Evolutionary conservation across 2,888 invertebrate genomes (phyloP), one percentile per base, ranked within the genome.

Genomic region (Pyrrhia umbra): DNA sequence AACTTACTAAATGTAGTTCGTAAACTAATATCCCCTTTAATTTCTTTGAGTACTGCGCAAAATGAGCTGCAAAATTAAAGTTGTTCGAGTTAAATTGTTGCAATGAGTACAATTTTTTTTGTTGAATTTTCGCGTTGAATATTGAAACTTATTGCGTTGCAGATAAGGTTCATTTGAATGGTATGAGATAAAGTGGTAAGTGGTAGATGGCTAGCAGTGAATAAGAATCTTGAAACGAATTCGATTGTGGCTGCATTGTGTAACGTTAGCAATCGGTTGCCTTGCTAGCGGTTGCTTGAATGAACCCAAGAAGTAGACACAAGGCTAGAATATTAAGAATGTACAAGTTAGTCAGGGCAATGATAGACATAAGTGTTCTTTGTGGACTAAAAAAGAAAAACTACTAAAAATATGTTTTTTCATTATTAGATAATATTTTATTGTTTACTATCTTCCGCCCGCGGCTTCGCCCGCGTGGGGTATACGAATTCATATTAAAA

Each of bases 51-150:
- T 23, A 63, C 68, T 65, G 18, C 74, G 47, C 43, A 27, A 51
- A 42, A 67, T 68, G 18, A 49, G 55, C 60, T 46, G 80, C 79
- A 83, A 50, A 64, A 37, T 52, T 69, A 79, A 69, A 62, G 51
- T 75, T 77, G 79, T 84, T 80, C 80, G 75, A 82, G 80, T 86
- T 84, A 88, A 88, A 88, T 86, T 88, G 86, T 88, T 86, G 85
- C 83, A 78, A 85, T 79, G 81, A 72, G 79, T 75, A 79, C 85
- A 73, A 81, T 70, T 23, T 69, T 79, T 65, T 61, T 52, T 51
- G 27, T 18, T 18, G 15, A 8, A n/a, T 37, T 0, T 15, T 23
- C 34, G 15, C 8, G 60, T 62, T 64, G 42, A 21, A 85, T 74
- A 79, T 42, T 81, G 18, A 60, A 68, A 59, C 67, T 70, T 87